Conservation (phyloP, 2,888 invertebrate species). For the Eristalis tenax region DNA sequence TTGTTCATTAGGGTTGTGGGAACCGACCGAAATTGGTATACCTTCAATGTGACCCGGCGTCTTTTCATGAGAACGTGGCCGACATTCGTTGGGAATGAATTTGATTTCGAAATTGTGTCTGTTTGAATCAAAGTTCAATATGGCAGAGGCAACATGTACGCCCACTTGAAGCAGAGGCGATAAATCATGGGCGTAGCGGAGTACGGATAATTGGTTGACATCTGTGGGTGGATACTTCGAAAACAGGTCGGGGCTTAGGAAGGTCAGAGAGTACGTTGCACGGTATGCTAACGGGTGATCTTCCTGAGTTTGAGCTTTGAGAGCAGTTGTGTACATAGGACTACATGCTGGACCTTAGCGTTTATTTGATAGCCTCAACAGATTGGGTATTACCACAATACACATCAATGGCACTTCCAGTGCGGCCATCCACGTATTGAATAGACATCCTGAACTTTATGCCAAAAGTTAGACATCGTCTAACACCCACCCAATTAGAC, state of each 20-base stretch:
- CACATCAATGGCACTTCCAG: no score
- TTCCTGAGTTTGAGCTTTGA: no score
- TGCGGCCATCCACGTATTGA: no score
- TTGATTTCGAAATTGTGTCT: neutral
- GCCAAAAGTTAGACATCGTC: no score
- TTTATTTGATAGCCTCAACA: no score
- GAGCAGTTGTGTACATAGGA: no score
- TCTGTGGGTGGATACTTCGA: neutral
- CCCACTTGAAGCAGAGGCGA: neutral
- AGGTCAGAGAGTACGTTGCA: neutral
- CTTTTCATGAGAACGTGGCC: neutral
- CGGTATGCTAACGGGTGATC: no score
- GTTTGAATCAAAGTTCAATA: conserved; percentile 40
- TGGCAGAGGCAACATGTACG: neutral
- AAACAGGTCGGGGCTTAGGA: neutral
- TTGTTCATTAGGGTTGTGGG: conserved; percentile 18
- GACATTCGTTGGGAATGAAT: conserved; percentile 26
- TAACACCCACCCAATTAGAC: no score
- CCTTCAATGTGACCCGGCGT: neutral
- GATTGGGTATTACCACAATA: no score
- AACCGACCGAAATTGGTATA: neutral
- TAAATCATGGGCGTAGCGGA: neutral
- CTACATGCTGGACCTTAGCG: no score
- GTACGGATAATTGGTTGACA: neutral
- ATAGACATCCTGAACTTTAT: no score